Evolutionary conservation across 2,797 vertebrate genomes (phyloP).

Genomic region (Serranus cabrilla): DNA sequence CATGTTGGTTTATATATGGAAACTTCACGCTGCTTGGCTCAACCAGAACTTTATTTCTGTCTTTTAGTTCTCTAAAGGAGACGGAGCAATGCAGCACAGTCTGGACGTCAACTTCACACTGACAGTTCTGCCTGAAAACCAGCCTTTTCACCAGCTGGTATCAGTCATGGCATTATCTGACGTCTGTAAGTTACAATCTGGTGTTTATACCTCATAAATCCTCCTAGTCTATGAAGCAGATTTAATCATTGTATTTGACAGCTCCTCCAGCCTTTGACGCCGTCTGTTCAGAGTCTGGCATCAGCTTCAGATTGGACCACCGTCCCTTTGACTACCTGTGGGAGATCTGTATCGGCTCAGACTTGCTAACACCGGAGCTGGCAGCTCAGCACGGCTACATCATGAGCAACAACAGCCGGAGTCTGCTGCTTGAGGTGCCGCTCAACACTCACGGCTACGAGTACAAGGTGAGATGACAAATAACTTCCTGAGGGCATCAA

Average conservation of each 20-base stretch:
- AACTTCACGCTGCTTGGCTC: not conserved
- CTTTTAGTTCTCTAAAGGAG: not conserved
- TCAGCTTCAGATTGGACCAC: slow-evolving; percentile 68
- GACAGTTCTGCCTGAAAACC: not conserved
- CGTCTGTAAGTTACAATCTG: not conserved
- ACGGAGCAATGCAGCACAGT: not conserved
- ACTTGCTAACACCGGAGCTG: slow-evolving; percentile 73
- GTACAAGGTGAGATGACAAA: slow-evolving; percentile 77
- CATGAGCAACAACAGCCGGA: slow-evolving; percentile 76
- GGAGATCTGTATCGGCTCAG: slow-evolving; percentile 76
- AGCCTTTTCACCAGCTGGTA: too few relatives aligned
- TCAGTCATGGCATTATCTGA: not conserved
- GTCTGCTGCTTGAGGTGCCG: slow-evolving; percentile 81
- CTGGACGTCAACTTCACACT: slow-evolving; percentile 11
- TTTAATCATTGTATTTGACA: not conserved
- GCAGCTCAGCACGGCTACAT: slow-evolving; percentile 75
- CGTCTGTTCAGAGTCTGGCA: slow-evolving; percentile 58
- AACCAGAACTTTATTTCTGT: not conserved
- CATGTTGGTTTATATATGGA: not conserved
- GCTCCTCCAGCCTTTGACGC: slow-evolving; percentile 64
- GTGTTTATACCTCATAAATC: not conserved
- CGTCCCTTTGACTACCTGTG: slow-evolving; percentile 77
- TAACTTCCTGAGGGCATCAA: not conserved
- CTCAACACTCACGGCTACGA: slow-evolving; percentile 80
- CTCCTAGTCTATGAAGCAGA: not conserved